Evolutionary conservation across 1,140 invertebrate genomes (phyloP), one percentile per base, ranked within the genome.

Genomic region (Forficula auricularia): DNA sequence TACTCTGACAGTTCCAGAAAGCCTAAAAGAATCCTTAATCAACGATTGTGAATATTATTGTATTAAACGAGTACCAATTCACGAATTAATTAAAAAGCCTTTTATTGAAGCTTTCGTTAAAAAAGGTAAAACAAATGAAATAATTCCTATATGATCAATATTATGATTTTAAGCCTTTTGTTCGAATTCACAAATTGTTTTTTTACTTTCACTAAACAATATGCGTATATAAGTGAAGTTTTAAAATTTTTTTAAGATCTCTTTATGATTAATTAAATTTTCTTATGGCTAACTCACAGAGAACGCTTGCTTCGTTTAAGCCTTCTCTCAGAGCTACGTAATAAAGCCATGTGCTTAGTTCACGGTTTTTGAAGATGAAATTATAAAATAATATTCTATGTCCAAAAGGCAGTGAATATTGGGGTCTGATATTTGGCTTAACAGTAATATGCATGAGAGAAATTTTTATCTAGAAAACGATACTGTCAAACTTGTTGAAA

Each of bases 31-130:
- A 34, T 48, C 51, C 36, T 37, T 69, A 38, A 53, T 50, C 3
- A 54, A 65, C 13, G 66, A 71, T 50, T 65, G 57, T 46, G 65
- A 69, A 48, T 73, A 72, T 54, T 74, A 73, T 54, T 63, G 61
- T 54, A 40, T 72, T 38, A 51, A 54, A 19, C 51, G 55, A 35
- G 43, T 73, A 9, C 52, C 49, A 20, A 45, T 61, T 8, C 55
- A 46, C 19, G 62, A 70, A 46, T 54, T 74, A 3, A 40, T 70
- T 27, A 57, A 62, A 20, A 57, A 59, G 45, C 57, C 66, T 42
- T 73, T 73, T 51, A 60, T 73, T 20, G 57, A 66, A 41, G 62
- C 60, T 40, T 71, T 70, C 52, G 53, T 70, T 3, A 65, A 63
- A 43, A 60, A 59, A 59, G 67, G 67, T 64, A 46, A 55, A 38